Evolutionary conservation across 2,113 vertebrate genomes (phyloP).

Genomic region (Ptilorrhoa leucosticta): DNA sequence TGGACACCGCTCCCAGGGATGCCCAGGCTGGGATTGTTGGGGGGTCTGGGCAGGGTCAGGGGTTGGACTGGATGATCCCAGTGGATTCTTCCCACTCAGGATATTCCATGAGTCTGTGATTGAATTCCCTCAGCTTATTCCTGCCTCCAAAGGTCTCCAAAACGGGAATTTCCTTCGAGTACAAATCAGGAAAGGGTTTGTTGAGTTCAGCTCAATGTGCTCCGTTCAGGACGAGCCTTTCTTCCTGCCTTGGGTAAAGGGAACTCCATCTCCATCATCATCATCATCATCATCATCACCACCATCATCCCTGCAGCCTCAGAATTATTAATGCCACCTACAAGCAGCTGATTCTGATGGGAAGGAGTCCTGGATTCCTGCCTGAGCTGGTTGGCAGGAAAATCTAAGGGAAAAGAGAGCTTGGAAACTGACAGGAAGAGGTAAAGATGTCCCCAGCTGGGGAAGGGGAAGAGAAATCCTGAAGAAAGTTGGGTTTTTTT

Average conservation of each 20-base stretch:
- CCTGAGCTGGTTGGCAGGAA: background rate
- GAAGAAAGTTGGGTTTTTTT: too few species aligned
- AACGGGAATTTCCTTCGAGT: fast-evolving
- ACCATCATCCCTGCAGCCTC: background rate
- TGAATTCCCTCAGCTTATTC: background rate
- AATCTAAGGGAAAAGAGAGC: background rate
- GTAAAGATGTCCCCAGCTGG: background rate
- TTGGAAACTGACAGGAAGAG: fast-evolving
- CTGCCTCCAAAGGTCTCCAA: background rate
- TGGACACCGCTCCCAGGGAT: background rate
- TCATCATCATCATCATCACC: background rate
- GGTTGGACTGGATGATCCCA: background rate
- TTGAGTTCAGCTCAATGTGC: background rate
- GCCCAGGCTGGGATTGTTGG: background rate
- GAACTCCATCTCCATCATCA: background rate
- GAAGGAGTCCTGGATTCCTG: background rate
- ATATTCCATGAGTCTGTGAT: fast-evolving
- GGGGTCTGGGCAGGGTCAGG: background rate
- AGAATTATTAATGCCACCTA: background rate
- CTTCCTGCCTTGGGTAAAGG: background rate
- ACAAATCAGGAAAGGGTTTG: background rate
- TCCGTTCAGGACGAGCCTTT: fast-evolving
- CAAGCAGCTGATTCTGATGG: background rate
- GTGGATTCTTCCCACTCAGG: background rate
- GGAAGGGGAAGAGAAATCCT: background rate